Evolutionary conservation across 1,140 invertebrate genomes (phyloP), one percentile per base, ranked within the genome.

Genomic region (Lucilia cuprina): DNA sequence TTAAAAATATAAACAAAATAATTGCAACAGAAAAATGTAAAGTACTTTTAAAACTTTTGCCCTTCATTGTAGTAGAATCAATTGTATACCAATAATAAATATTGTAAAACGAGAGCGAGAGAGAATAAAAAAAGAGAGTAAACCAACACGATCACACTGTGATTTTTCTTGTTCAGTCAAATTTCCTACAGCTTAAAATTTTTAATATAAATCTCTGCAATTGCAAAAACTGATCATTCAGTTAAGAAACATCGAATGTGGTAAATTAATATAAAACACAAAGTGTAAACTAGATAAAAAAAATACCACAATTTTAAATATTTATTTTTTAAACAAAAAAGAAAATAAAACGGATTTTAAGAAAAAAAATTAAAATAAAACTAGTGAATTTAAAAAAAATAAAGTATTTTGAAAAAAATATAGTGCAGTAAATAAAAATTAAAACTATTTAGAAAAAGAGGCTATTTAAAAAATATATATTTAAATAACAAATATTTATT

Each of bases 401-500:
- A 25, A 75, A 83, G 30, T 74, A 34, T 8, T 74, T 30, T 41
- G 3, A 65, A 84, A 82, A 21, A 82, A 14, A 35, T 80, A 49
- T 41, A 14, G 19, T 41, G n/a, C n/a, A n/a, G n/a, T 84, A 82
- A 17, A 82, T 80, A 74, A 25, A 47, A 74, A 75, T n/a, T n/a
- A 82, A 7, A 75, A 78, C 80, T 17, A 55, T 47, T 78, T 78
- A n/a, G 13, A 86, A 87, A 84, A 85, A 74, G 60, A 75, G n/a
- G 70, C 55, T 77, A 19, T 83, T 14, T 10, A 55, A 55, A 84
- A 77, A 77, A 85, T 84, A 77, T 50, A 84, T 84, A n/a, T 84
- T 13, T 4, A 82, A 85, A 85, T 74, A 83, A 80, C 25, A 70
- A 21, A 21, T 70, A 21, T 70, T 70, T 25, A 30, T 34, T 80